Percentiles rank a stretch among this genome's conserved stretches.
Evolutionary conservation across 2,113 vertebrate genomes (phyloP).

Genomic region (Ptilorrhoa leucosticta): DNA sequence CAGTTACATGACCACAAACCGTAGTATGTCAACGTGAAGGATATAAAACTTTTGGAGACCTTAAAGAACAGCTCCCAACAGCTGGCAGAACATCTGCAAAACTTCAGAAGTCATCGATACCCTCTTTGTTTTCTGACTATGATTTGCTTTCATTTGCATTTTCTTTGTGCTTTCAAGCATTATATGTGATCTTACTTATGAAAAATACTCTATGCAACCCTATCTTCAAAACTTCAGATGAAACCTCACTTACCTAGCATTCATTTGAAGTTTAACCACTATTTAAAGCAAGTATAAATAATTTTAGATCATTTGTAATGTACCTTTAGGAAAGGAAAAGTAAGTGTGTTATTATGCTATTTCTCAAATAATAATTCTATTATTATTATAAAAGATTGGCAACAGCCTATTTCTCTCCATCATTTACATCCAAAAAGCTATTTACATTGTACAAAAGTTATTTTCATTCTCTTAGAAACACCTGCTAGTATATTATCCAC

Average conservation of each 20-base stretch:
- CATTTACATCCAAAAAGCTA: not conserved
- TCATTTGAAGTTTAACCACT: not conserved
- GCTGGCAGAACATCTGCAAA: not conserved
- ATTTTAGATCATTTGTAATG: not conserved
- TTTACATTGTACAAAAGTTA: not conserved
- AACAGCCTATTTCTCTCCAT: not conserved
- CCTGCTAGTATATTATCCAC: not conserved
- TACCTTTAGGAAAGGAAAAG: not conserved
- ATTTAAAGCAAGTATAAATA: not conserved
- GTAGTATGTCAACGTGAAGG: not conserved
- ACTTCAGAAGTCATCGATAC: not conserved
- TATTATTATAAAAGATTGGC: not conserved
- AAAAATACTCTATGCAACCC: not conserved
- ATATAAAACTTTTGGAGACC: not conserved
- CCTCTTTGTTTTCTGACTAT: not conserved
- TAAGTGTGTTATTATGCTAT: not conserved
- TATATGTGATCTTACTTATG: not conserved
- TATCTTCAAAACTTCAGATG: not conserved
- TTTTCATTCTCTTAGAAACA: not conserved
- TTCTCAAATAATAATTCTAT: not conserved
- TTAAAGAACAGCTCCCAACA: not conserved
- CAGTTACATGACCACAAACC: not conserved
- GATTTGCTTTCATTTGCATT: not conserved
- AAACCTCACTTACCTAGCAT: not conserved
- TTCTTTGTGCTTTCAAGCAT: not conserved